Evolutionary conservation across 1,140 invertebrate species (phyloP).

Genomic region (Apocrypta bakeri): DNA sequence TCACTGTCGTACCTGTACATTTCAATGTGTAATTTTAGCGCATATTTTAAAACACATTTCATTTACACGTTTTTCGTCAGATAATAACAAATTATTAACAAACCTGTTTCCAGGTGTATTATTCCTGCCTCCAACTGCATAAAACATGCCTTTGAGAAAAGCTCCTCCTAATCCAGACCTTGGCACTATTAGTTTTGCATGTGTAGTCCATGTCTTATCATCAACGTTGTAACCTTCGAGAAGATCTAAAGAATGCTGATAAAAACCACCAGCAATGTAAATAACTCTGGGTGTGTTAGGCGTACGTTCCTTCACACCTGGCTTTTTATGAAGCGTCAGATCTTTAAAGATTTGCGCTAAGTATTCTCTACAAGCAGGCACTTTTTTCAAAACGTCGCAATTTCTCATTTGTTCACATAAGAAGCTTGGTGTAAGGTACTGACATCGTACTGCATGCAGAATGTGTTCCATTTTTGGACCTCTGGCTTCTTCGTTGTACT

Average conservation of each 20-base stretch:
- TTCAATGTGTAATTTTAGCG: not conserved
- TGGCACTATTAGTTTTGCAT: slow-evolving; percentile 86
- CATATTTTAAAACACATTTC: not conserved
- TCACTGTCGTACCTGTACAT: slow-evolving; percentile 68
- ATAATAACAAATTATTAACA: not conserved
- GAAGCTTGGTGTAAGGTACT: slow-evolving; percentile 93
- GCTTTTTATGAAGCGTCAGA: slow-evolving; percentile 87
- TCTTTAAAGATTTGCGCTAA: slow-evolving; percentile 93
- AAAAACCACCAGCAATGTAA: slow-evolving; percentile 93
- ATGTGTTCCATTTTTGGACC: slow-evolving; percentile 91
- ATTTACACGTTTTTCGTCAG: no score
- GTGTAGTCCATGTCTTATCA: slow-evolving; percentile 86
- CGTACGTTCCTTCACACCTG: slow-evolving; percentile 85
- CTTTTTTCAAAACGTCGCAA: slow-evolving; percentile 90
- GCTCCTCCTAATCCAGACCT: slow-evolving; percentile 91
- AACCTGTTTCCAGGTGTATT: slow-evolving; percentile 82
- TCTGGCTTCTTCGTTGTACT: slow-evolving; percentile 88
- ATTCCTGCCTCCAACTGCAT: slow-evolving; percentile 93
- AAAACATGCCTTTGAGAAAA: slow-evolving; percentile 90
- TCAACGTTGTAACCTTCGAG: slow-evolving; percentile 92
- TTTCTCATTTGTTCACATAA: slow-evolving; percentile 92
- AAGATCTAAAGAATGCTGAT: slow-evolving; percentile 87
- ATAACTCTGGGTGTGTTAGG: slow-evolving; percentile 91
- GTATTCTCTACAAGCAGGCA: slow-evolving; percentile 91
- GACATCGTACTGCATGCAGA: slow-evolving; percentile 89